Evolutionary conservation across 2,888 invertebrate genomes (phyloP), one percentile per base, ranked within the genome.

Genomic region (Acrocera orbiculus): DNA sequence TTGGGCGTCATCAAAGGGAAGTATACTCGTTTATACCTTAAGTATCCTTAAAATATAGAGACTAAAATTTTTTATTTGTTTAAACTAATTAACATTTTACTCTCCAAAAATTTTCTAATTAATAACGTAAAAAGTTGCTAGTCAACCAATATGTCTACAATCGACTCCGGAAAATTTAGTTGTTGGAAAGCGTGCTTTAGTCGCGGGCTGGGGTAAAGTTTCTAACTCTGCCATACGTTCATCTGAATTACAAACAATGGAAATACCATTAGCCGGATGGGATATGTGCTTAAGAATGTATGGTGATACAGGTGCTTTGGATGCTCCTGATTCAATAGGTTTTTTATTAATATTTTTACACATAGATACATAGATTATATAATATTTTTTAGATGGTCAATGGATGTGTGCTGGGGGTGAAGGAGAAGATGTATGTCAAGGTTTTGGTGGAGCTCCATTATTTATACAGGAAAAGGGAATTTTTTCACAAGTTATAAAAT

Each of bases 391-490:
- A 40, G 70, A 70, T 3, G 76, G 78, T 14, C 63, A 69, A 40
- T 67, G 69, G 53, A 57, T 79, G 38, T 80, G 80, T 45, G 78
- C 76, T 1, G 82, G 82, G 0, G 81, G 79, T 0, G 76, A 78
- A 42, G 74, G 74, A 11, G 70, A 68, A 42, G 81, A 81, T 50
- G 81, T 80, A 0, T 82, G 82, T 43, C 73, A 77, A 8, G 81
- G 81, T 5, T 82, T 79, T 46, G 81, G 78, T 4, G 82, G 82
- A 4, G 76, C 80, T 1, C 81, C 82, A 0, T 56, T 82, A 4
- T 52, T 81, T 33, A 56, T 73, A 3, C 64, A 62, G 38, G 67
- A 73, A 43, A 69, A 70, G 40, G 70, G 70, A 16, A 66, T 66
- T 24, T 68, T 67, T 52, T 67, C 70, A 34, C 74, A 79, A 67